Base-by-base conservation (phyloP, 2,888 invertebrate genomes). In the Exephanes ischioxanthus region DNA sequence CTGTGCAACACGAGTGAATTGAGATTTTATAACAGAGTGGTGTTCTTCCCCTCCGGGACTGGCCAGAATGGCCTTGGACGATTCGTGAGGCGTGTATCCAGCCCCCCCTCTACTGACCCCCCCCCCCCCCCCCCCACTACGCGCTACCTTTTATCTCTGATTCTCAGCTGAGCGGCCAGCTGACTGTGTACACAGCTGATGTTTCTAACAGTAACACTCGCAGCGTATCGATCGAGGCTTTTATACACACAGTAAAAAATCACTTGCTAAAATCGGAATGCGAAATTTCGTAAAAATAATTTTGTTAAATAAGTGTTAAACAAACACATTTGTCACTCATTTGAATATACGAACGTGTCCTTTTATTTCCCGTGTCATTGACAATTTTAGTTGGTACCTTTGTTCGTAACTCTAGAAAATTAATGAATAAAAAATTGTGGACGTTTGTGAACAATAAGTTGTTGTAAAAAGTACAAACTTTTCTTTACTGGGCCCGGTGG, bases 11-110 rank as follows among this genome's bases (percentile, higher is more conserved):
- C 41, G 37, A 77, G 53, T 26, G 67, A 66, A 41, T 66, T 55
- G 26, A 37, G 53, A 70, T 72, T 77, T 61, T 51, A 79, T 30
- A 82, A 66, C 61, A 73, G 80, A 83, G 80, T 83, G 80, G 72
- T 19, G 33, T 55, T 76, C 41, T 26, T 70, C 79, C 78, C 71
- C 83, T 30, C 55, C 67, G 14, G 30, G 4, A 19, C 22, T 76
- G 9, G 51, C 33, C 22, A 67, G 53, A 30, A 53, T 19, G 11
- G 53, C 53, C 76, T 53, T 76, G 33, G 33, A 33, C 61, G 61
- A 26, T 51, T 37, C n/a, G 75, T 30, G 63, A 37, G 75, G 19
- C 51, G 63, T 19, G 48, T 22, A 72, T 73, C 67, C 77, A 78
- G n/a, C 22, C 22, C 51, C 77, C 81, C 75, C 75, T 66, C 45